Base-by-base conservation (phyloP, 2,113 vertebrate genomes). In the Pelecanus crispus region DNA sequence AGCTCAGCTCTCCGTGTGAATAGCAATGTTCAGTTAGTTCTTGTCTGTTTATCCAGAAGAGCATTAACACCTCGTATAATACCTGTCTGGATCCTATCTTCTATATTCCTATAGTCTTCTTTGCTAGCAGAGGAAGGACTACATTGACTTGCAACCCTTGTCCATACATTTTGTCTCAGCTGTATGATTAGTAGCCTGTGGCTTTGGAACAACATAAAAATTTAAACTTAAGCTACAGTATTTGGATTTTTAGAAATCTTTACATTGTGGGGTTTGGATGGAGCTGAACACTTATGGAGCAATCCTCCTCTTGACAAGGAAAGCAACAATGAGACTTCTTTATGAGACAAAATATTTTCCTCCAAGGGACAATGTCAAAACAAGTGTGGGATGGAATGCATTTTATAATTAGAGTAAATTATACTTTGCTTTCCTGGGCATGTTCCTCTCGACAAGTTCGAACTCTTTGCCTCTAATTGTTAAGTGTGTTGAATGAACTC, bases 311-410 rank as follows among this genome's bases (percentile, higher is more conserved):
- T 72, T 36, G 79, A 86, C 59, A 86, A 79, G 38, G 45, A 92
- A 80, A 73, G 53, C 61, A 87, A 8, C 65, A 73, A 7, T 0
- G 7, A 94, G 52, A 44, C 24, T 62, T 66, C 65, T 68, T 86
- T 17, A 45, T 58, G n/a, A 93, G 86, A 44, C 59, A 89, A 86
- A 94, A 62, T 58, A 42, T 72, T 96, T 94, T 75, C 84, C 78
- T 92, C 65, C 6, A 13, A 86, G 65, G 40, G 55, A 92, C 56
- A 84, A 47, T 61, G 90, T 95, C 92, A 97, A 97, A 97, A 95
- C 91, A 97, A 95, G 91, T 68, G 70, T 68, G 94, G 92, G 91
- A 95, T 95, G 96, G 90, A 97, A 95, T 96, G 95, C 11, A 21
- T 71, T 94, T 95, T 70, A 86, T 91, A 93, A 95, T 63, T 71